Evolutionary conservation across 2,113 vertebrate genomes (phyloP).

Genomic region (Cynoglossus semilaevis): DNA sequence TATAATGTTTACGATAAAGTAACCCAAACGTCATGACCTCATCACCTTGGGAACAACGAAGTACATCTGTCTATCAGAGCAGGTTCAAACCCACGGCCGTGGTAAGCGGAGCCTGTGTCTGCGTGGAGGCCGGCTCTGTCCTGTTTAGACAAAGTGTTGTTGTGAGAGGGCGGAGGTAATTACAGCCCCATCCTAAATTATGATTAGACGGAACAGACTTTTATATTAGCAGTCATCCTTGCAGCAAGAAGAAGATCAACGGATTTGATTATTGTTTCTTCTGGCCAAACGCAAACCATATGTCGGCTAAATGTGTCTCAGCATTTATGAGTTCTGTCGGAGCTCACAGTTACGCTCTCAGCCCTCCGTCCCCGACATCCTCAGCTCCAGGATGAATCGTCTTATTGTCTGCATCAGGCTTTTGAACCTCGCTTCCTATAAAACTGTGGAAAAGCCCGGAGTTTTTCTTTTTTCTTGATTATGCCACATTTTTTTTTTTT

Average conservation of each 20-base stretch:
- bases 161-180: slow-evolving; percentile 63
- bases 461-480: slow-evolving; percentile 56
- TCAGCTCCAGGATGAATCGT: slow-evolving; percentile 64
- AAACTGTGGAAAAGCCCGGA: slow-evolving; percentile 56
- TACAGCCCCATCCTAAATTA: slow-evolving; percentile 67
- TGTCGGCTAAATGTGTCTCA: slow-evolving; percentile 67
- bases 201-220: slow-evolving; percentile 74
- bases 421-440: slow-evolving; percentile 63
- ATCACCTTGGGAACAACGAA: too few species aligned
- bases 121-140: slow-evolving; percentile 37
- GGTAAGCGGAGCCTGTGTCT: slow-evolving; percentile 37
- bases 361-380: slow-evolving; percentile 58
- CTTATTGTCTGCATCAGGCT: slow-evolving; percentile 67
- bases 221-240: slow-evolving; percentile 74
- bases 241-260: slow-evolving; percentile 69
- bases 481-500: too few species aligned
- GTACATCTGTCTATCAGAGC: slow-evolving; percentile 7
- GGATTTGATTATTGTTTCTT: slow-evolving; percentile 75
- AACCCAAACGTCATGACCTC: too few species aligned
- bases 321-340: slow-evolving; percentile 66
- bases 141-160: slow-evolving; percentile 59
- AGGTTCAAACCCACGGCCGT: slow-evolving; percentile 11
- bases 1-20: too few species aligned
- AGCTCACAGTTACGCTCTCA: slow-evolving; percentile 56
- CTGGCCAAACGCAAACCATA: slow-evolving; percentile 75